phyloP scores from a whole-genome alignment of 2,888 invertebrate genomes.

The Aelia acuminata region DNA sequence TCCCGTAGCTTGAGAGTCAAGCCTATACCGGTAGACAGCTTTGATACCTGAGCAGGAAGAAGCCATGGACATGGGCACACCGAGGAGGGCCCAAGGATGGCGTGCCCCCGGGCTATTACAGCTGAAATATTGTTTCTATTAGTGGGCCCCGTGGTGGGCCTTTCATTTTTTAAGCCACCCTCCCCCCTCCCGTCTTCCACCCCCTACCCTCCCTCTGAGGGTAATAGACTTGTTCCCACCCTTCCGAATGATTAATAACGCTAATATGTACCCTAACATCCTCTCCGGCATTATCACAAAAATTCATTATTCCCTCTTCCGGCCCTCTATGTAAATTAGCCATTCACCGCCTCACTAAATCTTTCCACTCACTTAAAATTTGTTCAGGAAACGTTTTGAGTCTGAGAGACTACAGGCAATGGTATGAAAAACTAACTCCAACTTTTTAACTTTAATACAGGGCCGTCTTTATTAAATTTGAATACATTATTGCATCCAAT shows the following conservation, averaged over 20 bases:
- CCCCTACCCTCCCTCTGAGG: too few relatives aligned
- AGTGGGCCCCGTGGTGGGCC: not conserved
- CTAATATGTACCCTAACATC: conserved; percentile 24
- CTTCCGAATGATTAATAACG: conserved; percentile 25
- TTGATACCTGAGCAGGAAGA: not conserved
- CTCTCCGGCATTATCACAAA: conserved; percentile 13
- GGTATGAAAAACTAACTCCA: too few relatives aligned
- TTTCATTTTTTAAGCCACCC: conserved; percentile 35
- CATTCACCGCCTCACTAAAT: not conserved
- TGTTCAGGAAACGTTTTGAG: not conserved
- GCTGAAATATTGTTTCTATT: conserved; percentile 44
- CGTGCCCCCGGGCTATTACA: conserved; percentile 1
- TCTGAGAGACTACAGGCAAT: not conserved
- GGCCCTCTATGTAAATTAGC: conserved; percentile 32
- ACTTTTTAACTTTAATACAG: too few relatives aligned
- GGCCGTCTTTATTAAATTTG: too few relatives aligned
- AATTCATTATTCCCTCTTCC: conserved; percentile 37
- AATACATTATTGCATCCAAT: too few relatives aligned
- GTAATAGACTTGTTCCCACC: conserved; percentile 39
- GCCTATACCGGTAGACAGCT: not conserved
- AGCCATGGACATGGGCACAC: not conserved
- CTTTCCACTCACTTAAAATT: conserved; percentile 34
- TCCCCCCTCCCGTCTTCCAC: not conserved
- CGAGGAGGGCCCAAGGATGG: not conserved
- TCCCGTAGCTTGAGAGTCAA: not conserved